A percentile compares a stretch with the other conserved stretches of the same genome.
Evolutionary conservation across 2,888 invertebrate species (phyloP).

Genomic region (Sarcophaga carnaria): DNA sequence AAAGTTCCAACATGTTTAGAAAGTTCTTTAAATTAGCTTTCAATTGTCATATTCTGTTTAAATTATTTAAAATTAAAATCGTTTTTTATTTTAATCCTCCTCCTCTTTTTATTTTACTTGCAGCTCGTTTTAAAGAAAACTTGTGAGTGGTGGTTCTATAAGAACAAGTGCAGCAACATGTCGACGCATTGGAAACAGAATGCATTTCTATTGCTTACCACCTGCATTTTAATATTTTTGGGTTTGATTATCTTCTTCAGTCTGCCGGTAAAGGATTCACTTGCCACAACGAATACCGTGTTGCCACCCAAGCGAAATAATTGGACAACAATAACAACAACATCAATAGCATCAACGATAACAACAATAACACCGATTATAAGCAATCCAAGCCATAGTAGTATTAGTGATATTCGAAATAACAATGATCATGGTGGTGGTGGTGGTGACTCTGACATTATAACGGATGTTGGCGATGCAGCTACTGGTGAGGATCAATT

Average conservation of each 20-base stretch:
- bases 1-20: too few relatives aligned
- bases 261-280: constrained; percentile 68
- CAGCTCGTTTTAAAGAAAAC: constrained; percentile 78
- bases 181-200: constrained; percentile 77
- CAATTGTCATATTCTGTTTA: too few relatives aligned
- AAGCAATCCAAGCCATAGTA: constrained; percentile 19
- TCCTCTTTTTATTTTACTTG: constrained; percentile 54
- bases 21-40: too few relatives aligned
- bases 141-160: constrained; percentile 77
- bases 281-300: constrained; percentile 16
- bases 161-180: constrained; percentile 77
- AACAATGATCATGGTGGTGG: constrained; percentile 27
- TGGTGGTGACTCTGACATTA: neutral
- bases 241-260: constrained; percentile 72
- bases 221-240: constrained; percentile 70
- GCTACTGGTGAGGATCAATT: constrained; percentile 20
- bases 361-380: constrained; percentile 23
- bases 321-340: constrained; percentile 57
- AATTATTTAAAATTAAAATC: neutral
- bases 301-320: constrained; percentile 34
- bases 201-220: constrained; percentile 71
- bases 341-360: constrained; percentile 48
- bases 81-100: neutral
- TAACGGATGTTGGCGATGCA: neutral
- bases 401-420: neutral